Evolutionary conservation across 2,113 vertebrate genomes (phyloP).

Genomic region (Burhinus oedicnemus): DNA sequence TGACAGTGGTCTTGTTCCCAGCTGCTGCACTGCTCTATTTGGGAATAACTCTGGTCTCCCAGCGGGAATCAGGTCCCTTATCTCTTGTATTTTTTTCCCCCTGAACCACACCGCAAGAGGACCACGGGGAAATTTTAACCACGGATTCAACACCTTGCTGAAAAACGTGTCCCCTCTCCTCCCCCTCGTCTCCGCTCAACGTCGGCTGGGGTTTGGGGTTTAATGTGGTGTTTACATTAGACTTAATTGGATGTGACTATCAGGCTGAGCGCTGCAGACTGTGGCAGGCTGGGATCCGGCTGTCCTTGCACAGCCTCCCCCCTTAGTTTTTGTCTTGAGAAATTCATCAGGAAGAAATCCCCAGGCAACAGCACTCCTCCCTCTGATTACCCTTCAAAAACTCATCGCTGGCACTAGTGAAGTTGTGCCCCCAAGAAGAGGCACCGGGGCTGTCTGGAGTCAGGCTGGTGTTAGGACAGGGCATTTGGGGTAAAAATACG

Average conservation of each 20-base stretch:
- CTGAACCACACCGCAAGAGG: fast-evolving
- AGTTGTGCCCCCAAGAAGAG: neutral
- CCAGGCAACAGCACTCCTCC: neutral
- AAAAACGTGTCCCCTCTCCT: neutral
- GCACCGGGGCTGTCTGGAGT: fast-evolving
- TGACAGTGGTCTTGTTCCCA: neutral
- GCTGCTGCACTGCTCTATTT: neutral
- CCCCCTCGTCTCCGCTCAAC: neutral
- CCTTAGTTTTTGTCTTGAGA: neutral
- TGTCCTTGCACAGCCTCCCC: neutral
- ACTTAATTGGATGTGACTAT: neutral
- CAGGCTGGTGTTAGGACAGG: neutral
- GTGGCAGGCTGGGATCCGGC: neutral
- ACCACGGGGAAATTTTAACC: neutral
- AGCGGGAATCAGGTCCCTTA: fast-evolving
- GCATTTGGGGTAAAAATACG: neutral
- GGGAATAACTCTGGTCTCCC: neutral
- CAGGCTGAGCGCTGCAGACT: neutral
- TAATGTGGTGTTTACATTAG: neutral
- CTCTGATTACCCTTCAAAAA: neutral
- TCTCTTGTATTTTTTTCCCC: neutral
- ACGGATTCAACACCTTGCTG: neutral
- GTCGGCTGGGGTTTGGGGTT: neutral
- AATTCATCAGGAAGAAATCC: neutral
- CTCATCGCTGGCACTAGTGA: fast-evolving